Evolutionary conservation across 2,797 vertebrate species (phyloP).

Genomic region (Alexandromys oeconomus): DNA sequence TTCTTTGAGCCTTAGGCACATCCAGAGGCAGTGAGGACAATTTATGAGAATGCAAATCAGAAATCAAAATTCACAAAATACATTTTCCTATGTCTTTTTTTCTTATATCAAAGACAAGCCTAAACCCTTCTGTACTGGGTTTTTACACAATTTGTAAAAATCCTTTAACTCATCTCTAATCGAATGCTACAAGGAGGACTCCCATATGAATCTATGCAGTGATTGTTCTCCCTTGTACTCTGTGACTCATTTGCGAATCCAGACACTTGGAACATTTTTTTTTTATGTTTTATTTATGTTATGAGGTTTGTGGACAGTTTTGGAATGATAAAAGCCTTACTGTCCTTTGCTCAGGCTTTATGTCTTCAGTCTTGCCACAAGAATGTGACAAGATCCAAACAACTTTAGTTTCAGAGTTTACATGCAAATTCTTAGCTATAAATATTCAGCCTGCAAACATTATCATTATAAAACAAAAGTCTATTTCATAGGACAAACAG

Average conservation of each 20-base stretch:
- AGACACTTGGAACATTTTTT: not conserved
- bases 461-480: not conserved
- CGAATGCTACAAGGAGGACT: not conserved
- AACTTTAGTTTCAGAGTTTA: constrained; percentile 54
- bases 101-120: not conserved
- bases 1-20: not conserved
- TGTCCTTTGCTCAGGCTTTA: constrained; percentile 35
- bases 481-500: not conserved
- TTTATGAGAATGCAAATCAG: constrained; percentile 12
- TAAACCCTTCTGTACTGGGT: not conserved
- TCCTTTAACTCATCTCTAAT: not conserved
- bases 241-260: constrained; percentile 58
- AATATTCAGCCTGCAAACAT: constrained; percentile 51
- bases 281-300: constrained; percentile 67
- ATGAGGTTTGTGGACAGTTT: constrained; percentile 50
- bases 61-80: constrained; percentile 8
- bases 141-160: constrained; percentile 16
- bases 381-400: constrained; percentile 56
- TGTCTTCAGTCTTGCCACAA: constrained; percentile 30
- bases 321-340: not conserved
- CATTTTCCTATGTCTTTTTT: not conserved
- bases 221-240: not conserved
- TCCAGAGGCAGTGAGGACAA: not conserved
- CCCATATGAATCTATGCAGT: not conserved
- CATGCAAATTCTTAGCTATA: constrained; percentile 59